Conservation (phyloP, 2,113 vertebrate species). For the Steatornis caripensis region DNA sequence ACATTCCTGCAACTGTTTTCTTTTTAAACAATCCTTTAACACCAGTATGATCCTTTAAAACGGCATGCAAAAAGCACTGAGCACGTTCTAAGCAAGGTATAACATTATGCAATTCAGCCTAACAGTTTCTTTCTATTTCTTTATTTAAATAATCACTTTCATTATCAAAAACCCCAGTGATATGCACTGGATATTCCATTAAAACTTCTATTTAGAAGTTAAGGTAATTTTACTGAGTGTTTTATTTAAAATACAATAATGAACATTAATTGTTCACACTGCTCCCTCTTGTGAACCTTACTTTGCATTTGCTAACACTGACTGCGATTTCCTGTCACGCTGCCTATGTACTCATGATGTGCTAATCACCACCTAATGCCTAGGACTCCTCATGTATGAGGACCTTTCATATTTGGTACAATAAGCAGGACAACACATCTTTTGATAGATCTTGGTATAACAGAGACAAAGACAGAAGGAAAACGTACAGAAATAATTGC, state of each 20-base stretch:
- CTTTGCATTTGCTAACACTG: background rate
- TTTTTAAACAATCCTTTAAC: background rate
- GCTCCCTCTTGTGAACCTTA: background rate
- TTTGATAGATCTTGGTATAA: background rate
- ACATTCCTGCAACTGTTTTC: background rate
- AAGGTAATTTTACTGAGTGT: background rate
- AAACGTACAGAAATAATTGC: background rate
- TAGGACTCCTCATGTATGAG: background rate
- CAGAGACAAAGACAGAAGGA: background rate
- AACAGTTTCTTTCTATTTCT: background rate
- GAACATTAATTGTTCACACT: background rate
- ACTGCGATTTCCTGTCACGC: background rate
- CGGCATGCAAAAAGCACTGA: background rate
- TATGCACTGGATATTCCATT: background rate
- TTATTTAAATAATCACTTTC: background rate
- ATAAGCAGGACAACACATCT: background rate
- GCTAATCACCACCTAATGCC: background rate
- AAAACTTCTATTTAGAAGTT: background rate
- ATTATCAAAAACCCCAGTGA: background rate
- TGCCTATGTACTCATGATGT: background rate
- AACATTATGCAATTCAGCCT: background rate
- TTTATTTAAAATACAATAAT: background rate
- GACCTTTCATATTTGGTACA: background rate
- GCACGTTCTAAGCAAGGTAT: background rate
- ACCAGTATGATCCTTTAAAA: background rate